These are phyloP conservation scores for Linyphia triangularis DNA, from an alignment of 2,888 invertebrate genomes.

Conservation along the genomic window DNA sequence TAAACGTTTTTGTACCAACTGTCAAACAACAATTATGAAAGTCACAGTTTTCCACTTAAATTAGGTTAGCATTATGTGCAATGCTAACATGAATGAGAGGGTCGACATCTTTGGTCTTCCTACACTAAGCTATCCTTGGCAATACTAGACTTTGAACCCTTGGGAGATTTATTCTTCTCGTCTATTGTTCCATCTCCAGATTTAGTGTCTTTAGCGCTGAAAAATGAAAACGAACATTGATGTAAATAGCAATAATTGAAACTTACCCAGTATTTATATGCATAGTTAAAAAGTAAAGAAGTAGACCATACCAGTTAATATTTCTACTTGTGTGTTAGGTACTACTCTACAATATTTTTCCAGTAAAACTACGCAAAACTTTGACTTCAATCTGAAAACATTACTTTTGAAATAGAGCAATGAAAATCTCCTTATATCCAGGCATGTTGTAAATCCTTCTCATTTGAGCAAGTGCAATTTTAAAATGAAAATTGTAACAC, in stretches of 20 bases:
- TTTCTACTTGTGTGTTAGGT: conserved; percentile 65
- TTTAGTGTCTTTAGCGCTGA: conserved; percentile 74
- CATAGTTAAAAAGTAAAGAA: conserved; percentile 25
- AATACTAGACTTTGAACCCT: conserved; percentile 87
- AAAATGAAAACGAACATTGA: conserved; percentile 16
- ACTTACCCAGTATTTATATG: background rate
- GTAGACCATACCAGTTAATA: conserved; percentile 63
- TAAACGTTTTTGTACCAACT: conserved; percentile 68
- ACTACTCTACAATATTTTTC: conserved; percentile 46
- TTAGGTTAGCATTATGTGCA: conserved; percentile 53
- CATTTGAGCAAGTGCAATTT: too few relatives aligned
- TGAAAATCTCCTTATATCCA: too few relatives aligned
- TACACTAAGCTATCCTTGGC: conserved; percentile 94
- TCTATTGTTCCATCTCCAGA: conserved; percentile 72
- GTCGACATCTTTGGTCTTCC: conserved; percentile 77
- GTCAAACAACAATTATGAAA: conserved; percentile 73
- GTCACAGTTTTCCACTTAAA: conserved; percentile 62
- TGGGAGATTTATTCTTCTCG: conserved; percentile 76
- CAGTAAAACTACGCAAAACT: conserved; percentile 24
- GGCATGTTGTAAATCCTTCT: too few relatives aligned
- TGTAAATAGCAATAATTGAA: background rate
- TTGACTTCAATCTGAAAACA: conserved; percentile 4
- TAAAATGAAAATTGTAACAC: too few relatives aligned
- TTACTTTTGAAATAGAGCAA: too few relatives aligned
- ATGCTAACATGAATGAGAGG: conserved; percentile 57